Conservation (phyloP, 1,140 invertebrate genomes). For the Pygmarrhopalites habei region DNA sequence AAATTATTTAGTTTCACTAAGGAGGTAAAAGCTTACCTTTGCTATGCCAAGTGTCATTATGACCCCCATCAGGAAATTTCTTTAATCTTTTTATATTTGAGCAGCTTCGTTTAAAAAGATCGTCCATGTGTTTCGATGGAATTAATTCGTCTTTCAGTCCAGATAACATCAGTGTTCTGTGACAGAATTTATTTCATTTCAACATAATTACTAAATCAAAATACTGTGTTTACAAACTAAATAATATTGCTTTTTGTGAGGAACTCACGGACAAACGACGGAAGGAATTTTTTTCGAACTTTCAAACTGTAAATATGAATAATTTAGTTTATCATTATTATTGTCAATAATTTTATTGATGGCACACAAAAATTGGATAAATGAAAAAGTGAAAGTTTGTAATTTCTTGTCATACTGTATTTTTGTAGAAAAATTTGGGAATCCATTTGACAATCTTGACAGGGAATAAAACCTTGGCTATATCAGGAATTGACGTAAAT, state of each 20-base stretch:
- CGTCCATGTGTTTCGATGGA: constrained; percentile 74
- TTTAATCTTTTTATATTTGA: constrained; percentile 58
- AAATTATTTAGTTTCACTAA: too few species aligned
- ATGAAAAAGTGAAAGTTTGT: background rate
- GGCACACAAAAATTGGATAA: background rate
- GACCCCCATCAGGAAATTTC: constrained; percentile 69
- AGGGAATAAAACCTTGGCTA: constrained; percentile 52
- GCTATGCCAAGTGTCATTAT: constrained; percentile 79
- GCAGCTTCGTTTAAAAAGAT: constrained; percentile 61
- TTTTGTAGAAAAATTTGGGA: constrained; percentile 36
- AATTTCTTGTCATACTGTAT: constrained; percentile 19
- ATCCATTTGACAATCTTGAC: constrained; percentile 27
- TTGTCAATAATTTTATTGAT: background rate
- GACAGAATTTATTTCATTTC: too few species aligned
- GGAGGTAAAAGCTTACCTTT: too few species aligned
- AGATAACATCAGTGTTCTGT: constrained; percentile 69
- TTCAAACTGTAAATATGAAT: constrained; percentile 31
- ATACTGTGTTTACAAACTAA: too few species aligned
- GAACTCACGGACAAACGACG: constrained; percentile 49
- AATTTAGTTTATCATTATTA: background rate
- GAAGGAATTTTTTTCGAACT: constrained; percentile 29
- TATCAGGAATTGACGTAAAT: constrained; percentile 88
- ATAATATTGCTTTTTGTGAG: too few species aligned
- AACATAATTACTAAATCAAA: too few species aligned
- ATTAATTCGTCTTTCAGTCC: constrained; percentile 75